A percentile compares a stretch with the other conserved stretches of the same genome.
phyloP scores from a whole-genome alignment of 2,113 vertebrate species.

The Hippocampus guttulatus region DNA sequence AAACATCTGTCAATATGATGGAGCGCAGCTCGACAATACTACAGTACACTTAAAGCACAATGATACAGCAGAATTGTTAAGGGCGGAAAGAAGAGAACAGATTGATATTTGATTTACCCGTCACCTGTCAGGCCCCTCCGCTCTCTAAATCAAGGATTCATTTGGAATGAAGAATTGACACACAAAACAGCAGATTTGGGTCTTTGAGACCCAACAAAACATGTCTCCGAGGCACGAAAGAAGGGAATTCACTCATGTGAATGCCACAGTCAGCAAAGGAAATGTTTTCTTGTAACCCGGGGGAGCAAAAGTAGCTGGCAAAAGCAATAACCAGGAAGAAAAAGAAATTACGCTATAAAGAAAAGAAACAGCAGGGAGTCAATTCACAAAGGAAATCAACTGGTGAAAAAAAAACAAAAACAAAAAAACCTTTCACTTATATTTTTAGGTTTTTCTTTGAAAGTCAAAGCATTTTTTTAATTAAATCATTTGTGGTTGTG shows the following conservation, averaged over 20 bases:
- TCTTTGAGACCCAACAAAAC: neutral
- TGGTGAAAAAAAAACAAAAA: neutral
- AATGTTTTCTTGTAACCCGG: slow-evolving; percentile 5
- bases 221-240: neutral
- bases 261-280: slow-evolving; percentile 9
- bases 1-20: neutral
- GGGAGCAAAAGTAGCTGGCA: slow-evolving; percentile 1
- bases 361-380: neutral
- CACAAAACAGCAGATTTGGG: neutral
- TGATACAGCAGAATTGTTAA: neutral
- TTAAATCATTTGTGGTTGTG: neutral
- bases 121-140: slow-evolving; percentile 1
- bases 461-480: neutral
- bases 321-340: slow-evolving; percentile 6
- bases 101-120: neutral
- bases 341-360: slow-evolving; percentile 6
- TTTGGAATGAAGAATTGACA: neutral
- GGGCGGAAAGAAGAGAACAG: neutral
- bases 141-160: neutral
- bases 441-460: neutral
- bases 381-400: neutral
- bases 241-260: slow-evolving; percentile 5
- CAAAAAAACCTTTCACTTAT: neutral
- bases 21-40: neutral
- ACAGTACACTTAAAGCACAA: neutral